phyloP scores from a whole-genome alignment of 2,797 vertebrate genomes.

The Mormyrops attenuatus region DNA sequence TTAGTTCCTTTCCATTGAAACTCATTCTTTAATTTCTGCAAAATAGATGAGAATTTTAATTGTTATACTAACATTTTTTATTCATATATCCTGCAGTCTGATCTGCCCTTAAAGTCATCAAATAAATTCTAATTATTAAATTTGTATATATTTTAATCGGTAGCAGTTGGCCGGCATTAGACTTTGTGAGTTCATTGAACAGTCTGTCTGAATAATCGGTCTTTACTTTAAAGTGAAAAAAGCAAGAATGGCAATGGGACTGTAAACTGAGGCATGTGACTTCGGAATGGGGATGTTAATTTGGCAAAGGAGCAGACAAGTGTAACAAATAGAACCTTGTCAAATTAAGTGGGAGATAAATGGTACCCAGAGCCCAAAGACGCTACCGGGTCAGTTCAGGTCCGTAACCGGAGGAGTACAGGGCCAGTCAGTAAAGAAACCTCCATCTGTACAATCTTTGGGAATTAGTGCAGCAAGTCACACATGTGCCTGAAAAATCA shows the following conservation, averaged over 20 bases:
- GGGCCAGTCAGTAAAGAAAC: neutral
- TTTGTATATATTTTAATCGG: neutral
- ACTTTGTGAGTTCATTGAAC: neutral
- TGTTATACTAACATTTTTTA: neutral
- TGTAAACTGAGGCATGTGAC: neutral
- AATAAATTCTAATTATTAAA: neutral
- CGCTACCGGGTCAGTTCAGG: neutral
- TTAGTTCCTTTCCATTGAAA: neutral
- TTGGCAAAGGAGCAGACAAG: neutral
- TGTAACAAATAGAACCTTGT: neutral
- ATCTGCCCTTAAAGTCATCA: neutral
- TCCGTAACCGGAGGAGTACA: neutral
- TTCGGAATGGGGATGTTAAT: neutral
- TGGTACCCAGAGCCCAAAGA: neutral
- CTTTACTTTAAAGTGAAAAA: neutral
- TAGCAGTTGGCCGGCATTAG: neutral
- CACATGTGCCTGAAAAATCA: neutral
- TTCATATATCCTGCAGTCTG: neutral
- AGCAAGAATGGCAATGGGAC: neutral
- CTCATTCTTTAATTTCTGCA: neutral
- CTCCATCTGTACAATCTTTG: neutral
- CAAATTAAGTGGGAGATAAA: neutral
- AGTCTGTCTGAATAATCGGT: neutral
- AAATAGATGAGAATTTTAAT: neutral
- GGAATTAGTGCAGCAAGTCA: too few species aligned